Conservation (phyloP, 2,888 invertebrate species). For the Hypena proboscidalis region DNA sequence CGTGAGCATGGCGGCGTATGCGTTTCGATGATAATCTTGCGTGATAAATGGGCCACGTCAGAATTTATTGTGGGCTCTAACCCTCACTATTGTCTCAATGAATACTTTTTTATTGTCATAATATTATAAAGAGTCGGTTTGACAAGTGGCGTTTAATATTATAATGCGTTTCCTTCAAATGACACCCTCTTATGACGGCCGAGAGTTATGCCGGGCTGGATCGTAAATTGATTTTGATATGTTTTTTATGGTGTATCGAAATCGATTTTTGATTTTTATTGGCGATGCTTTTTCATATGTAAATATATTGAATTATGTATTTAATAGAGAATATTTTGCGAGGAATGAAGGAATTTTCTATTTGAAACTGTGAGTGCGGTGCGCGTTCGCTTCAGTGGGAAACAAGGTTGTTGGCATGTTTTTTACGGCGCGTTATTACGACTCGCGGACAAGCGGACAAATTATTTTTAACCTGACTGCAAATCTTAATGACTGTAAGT, state of each 20-base stretch:
- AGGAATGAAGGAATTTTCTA: conserved; percentile 29
- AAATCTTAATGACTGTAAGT: no score
- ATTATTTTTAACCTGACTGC: conserved; percentile 61
- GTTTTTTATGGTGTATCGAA: conserved; percentile 71
- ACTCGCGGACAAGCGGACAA: conserved; percentile 46
- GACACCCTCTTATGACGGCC: conserved; percentile 54
- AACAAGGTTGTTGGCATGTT: conserved; percentile 51
- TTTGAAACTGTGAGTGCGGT: conserved; percentile 11
- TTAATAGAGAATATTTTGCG: conserved; percentile 47
- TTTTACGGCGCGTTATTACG: conserved; percentile 44
- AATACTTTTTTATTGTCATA: conserved; percentile 82
- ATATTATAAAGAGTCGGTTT: conserved; percentile 73
- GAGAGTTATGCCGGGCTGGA: conserved; percentile 60
- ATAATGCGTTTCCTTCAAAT: conserved; percentile 66
- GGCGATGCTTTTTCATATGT: conserved; percentile 75
- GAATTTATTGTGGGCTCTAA: conserved; percentile 77
- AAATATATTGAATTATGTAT: conserved; percentile 68
- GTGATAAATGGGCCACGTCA: conserved; percentile 83
- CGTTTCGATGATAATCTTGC: conserved; percentile 73
- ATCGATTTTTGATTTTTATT: conserved; percentile 77
- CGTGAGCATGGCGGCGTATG: conserved; percentile 59
- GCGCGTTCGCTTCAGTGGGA: conserved; percentile 3
- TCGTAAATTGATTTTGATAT: conserved; percentile 81
- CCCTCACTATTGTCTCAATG: conserved; percentile 84
- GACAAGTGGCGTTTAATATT: conserved; percentile 79